phyloP scores from a whole-genome alignment of 1,140 invertebrate genomes.

The Papilio machaon region DNA sequence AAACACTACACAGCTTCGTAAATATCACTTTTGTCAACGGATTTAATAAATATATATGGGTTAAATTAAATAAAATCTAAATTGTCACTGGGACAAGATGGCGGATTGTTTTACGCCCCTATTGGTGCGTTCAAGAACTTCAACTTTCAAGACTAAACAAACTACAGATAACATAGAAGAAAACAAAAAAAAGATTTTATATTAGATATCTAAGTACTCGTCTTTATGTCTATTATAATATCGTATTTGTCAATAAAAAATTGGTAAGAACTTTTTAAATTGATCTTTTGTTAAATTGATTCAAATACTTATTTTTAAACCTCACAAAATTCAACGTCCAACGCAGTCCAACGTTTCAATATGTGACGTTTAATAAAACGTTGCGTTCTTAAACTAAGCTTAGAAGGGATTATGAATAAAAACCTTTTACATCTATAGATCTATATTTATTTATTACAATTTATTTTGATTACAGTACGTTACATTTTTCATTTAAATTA shows the following conservation, averaged over 20 bases:
- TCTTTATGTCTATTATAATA: not conserved
- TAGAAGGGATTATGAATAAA: not conserved
- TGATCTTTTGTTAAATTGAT: not conserved
- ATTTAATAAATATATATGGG: constrained; percentile 71
- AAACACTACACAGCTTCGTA: constrained; percentile 74
- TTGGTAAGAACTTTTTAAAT: not conserved
- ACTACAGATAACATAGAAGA: constrained; percentile 29
- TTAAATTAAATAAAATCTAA: constrained; percentile 72
- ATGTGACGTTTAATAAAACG: not conserved
- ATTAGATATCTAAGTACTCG: not conserved
- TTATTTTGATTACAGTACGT: constrained; percentile 20
- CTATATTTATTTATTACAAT: constrained; percentile 32
- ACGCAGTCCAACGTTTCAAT: not conserved
- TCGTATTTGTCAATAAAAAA: not conserved
- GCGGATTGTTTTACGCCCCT: constrained; percentile 80
- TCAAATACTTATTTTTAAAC: too few relatives aligned
- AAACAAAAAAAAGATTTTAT: not conserved
- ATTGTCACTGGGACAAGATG: constrained; percentile 78
- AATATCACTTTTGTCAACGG: constrained; percentile 72
- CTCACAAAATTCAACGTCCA: too few relatives aligned
- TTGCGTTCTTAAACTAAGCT: not conserved
- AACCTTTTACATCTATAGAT: not conserved
- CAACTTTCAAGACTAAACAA: constrained; percentile 39
- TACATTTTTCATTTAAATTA: constrained; percentile 18
- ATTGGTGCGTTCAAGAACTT: constrained; percentile 65